Conservation (phyloP, 2,888 invertebrate species). For the Plagodis dolabraria region DNA sequence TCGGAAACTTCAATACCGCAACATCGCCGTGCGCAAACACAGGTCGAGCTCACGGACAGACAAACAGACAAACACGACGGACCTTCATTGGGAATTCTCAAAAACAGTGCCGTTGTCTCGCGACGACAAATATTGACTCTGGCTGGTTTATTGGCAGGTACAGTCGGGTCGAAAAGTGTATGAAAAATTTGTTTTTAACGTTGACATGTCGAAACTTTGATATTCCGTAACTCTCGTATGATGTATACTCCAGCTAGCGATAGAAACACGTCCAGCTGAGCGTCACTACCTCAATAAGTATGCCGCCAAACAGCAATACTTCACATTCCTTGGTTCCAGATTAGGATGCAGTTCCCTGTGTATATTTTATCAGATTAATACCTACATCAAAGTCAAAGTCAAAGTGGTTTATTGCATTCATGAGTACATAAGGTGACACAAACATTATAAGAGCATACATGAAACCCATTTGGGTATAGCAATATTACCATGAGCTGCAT, state of each 20-base stretch:
- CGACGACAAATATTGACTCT: slow-evolving; percentile 74
- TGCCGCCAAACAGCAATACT: too few relatives aligned
- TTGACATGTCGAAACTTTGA: too few relatives aligned
- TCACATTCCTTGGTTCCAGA: too few relatives aligned
- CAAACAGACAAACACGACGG: slow-evolving; percentile 65
- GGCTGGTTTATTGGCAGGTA: slow-evolving; percentile 78
- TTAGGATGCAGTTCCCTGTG: too few relatives aligned
- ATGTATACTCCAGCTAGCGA: not conserved
- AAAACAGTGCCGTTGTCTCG: slow-evolving; percentile 79
- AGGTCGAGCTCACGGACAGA: slow-evolving; percentile 38
- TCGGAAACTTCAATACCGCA: slow-evolving; percentile 21
- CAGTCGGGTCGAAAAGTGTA: slow-evolving; percentile 29
- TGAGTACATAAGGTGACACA: too few relatives aligned
- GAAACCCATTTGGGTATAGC: too few relatives aligned
- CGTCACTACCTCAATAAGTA: too few relatives aligned
- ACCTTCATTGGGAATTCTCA: slow-evolving; percentile 80
- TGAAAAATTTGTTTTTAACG: not conserved
- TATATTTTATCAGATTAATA: too few relatives aligned
- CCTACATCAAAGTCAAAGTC: too few relatives aligned
- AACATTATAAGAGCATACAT: too few relatives aligned
- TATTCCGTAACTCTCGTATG: not conserved
- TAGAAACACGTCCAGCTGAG: not conserved
- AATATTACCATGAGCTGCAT: too few relatives aligned
- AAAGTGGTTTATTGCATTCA: too few relatives aligned
- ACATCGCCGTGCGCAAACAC: slow-evolving; percentile 16